These are phyloP conservation scores for Glandiceps talaboti DNA, from an alignment of 53 echinoderm and acorn worm genomes.

Conservation along the genomic window DNA sequence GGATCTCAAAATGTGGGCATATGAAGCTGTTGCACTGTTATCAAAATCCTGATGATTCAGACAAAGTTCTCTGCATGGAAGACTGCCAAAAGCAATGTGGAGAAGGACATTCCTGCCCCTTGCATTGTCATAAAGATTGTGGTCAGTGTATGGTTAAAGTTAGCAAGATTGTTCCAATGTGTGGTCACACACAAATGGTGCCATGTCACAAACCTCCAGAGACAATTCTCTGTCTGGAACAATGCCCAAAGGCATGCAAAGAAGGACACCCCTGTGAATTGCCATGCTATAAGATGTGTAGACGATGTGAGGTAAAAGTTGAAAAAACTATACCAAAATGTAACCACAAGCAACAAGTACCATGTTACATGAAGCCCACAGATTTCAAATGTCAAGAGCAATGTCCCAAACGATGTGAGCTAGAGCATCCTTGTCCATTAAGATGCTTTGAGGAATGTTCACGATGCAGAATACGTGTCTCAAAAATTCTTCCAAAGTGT, in stretches of 20 bases:
- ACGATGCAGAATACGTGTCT: not conserved
- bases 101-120: conserved; percentile 24
- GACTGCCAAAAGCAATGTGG: conserved; percentile 3
- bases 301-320: conserved; percentile 9
- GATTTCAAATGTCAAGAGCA: not conserved
- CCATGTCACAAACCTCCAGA: conserved; percentile 11
- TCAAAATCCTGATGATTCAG: conserved; percentile 23
- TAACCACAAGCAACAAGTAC: not conserved
- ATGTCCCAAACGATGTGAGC: not conserved
- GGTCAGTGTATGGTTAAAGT: conserved; percentile 18
- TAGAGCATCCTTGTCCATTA: conserved; percentile 5
- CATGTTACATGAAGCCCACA: conserved; percentile 2
- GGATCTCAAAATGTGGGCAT: conserved; percentile 23
- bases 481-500: not conserved
- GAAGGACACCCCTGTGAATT: not conserved
- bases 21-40: conserved; percentile 25
- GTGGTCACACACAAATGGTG: conserved; percentile 24
- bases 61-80: not conserved
- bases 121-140: conserved; percentile 30
- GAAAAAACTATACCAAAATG: conserved; percentile 8
- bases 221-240: conserved; percentile 2
- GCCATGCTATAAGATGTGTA: not conserved
- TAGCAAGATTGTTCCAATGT: conserved; percentile 16
- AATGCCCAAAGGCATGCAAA: not conserved
- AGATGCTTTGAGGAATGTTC: not conserved